These are phyloP conservation scores for Zaprionus ghesquierei DNA, from an alignment of 1,140 invertebrate species.

Conservation along the genomic window DNA sequence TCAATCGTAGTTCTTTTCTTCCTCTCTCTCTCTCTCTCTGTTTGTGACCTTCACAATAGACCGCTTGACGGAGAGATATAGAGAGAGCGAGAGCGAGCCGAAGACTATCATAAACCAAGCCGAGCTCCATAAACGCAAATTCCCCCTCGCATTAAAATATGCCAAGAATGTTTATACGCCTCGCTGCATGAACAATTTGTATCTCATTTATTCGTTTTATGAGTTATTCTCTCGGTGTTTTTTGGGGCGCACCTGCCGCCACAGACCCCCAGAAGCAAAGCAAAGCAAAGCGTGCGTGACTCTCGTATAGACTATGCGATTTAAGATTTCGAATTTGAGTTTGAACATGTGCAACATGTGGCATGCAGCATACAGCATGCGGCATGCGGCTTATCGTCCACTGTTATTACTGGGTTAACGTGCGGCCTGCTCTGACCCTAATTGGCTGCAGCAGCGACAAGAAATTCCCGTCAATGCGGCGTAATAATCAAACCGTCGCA, in stretches of 20 bases:
- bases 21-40: not conserved
- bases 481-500: slow-evolving; percentile 61
- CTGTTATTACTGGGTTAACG: slow-evolving; percentile 9
- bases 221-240: not conserved
- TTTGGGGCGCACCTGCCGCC: slow-evolving; percentile 28
- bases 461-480: slow-evolving; percentile 50
- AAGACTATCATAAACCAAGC: slow-evolving; percentile 13
- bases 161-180: slow-evolving; percentile 44
- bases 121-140: slow-evolving; percentile 3
- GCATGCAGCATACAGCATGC: not conserved
- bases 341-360: not conserved
- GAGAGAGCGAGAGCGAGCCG: not conserved
- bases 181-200: slow-evolving; percentile 31
- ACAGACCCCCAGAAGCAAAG: not conserved
- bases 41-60: slow-evolving; percentile 24
- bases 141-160: slow-evolving; percentile 39
- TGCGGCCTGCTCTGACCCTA: slow-evolving; percentile 57
- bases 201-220: not conserved
- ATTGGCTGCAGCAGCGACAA: slow-evolving; percentile 46
- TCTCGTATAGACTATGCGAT: slow-evolving; percentile 26
- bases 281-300: slow-evolving; percentile 35
- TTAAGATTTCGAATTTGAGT: slow-evolving; percentile 10
- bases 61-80: not conserved
- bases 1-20: not conserved
- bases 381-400: slow-evolving; percentile 2